These are phyloP conservation scores for Gymnosoma rotundatum DNA, from an alignment of 2,888 invertebrate species.

Conservation along the genomic window DNA sequence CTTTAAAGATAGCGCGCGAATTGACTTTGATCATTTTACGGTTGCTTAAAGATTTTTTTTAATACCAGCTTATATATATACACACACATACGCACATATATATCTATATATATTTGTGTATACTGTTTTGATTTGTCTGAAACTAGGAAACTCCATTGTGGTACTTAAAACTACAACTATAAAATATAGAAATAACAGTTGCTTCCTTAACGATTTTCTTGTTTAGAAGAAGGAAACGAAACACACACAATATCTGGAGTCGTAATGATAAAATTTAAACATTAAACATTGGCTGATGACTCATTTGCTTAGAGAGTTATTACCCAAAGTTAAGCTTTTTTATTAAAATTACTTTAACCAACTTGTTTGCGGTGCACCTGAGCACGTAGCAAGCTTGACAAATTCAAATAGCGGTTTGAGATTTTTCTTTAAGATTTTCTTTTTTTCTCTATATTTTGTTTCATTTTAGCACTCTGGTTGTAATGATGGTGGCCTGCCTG, in stretches of 20 bases:
- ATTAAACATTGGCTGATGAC: slow-evolving; percentile 44
- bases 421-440: slow-evolving; percentile 20
- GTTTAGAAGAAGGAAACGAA: background rate
- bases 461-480: slow-evolving; percentile 9
- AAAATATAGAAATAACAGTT: slow-evolving; percentile 28
- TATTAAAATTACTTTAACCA: slow-evolving; percentile 18
- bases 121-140: background rate
- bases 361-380: slow-evolving; percentile 58
- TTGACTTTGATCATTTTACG: slow-evolving; percentile 81
- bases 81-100: background rate
- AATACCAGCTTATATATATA: background rate
- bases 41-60: slow-evolving; percentile 73
- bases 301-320: slow-evolving; percentile 60
- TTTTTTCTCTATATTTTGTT: background rate
- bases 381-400: slow-evolving; percentile 70
- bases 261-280: slow-evolving; percentile 14
- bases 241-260: slow-evolving; percentile 15
- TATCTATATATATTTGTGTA: background rate
- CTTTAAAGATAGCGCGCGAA: slow-evolving; percentile 79
- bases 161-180: slow-evolving; percentile 6
- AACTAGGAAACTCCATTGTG: slow-evolving; percentile 17
- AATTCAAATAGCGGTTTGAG: slow-evolving; percentile 70
- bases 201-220: slow-evolving; percentile 29
- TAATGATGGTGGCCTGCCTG: slow-evolving; percentile 60
- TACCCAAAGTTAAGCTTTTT: slow-evolving; percentile 40